phyloP scores from a whole-genome alignment of 2,113 vertebrate genomes.

The Peromyscus polionotus region DNA sequence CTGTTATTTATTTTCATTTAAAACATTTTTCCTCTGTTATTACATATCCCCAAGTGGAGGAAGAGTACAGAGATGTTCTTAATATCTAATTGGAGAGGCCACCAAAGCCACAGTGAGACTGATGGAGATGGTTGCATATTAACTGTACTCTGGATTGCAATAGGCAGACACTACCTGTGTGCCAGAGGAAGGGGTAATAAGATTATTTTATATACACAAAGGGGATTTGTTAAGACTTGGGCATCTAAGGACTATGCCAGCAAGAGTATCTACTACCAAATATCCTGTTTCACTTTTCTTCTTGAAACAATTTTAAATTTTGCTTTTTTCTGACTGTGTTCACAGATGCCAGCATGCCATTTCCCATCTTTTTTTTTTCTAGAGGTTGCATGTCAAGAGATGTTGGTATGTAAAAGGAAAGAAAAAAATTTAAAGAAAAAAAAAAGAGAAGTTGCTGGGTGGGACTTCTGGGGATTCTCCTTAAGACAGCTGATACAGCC shows the following conservation, averaged over 20 bases:
- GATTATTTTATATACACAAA: not conserved
- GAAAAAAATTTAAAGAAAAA: too few relatives aligned
- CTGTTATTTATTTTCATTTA: not conserved
- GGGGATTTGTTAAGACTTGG: not conserved
- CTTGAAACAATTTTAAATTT: not conserved
- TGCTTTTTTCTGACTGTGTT: conserved; percentile 4
- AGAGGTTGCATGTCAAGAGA: not conserved
- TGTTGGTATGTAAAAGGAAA: not conserved
- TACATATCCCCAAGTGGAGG: not conserved
- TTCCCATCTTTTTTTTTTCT: not conserved
- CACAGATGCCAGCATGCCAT: not conserved
- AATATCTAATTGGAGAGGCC: not conserved
- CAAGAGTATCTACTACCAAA: not conserved
- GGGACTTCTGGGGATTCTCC: not conserved
- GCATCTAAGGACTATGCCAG: not conserved
- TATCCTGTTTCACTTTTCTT: not conserved
- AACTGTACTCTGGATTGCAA: not conserved
- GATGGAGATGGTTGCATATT: not conserved
- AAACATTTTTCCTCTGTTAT: not conserved
- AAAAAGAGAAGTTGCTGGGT: not conserved
- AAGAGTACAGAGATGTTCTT: not conserved
- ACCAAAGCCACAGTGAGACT: not conserved
- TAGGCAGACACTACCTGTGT: not conserved
- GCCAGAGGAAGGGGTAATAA: not conserved
- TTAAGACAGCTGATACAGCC: not conserved